Percentiles rank a stretch among this genome's conserved stretches.
phyloP scores from a whole-genome alignment of 2,888 invertebrate genomes.

The Habroteleia sp. region DNA sequence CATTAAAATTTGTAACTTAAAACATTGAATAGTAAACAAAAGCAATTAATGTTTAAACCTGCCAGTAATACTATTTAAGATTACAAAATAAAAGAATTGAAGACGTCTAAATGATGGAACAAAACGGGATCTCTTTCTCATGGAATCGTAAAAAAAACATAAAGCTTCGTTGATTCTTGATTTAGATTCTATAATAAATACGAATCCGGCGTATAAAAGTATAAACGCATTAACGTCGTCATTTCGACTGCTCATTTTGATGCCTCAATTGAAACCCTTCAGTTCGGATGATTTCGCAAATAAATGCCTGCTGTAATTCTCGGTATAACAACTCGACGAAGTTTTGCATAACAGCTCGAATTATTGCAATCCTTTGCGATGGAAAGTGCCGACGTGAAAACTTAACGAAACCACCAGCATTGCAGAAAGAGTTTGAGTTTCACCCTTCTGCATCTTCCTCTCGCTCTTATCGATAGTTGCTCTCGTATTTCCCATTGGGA shows the following conservation, averaged over 20 bases:
- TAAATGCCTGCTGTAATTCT: conserved; percentile 29
- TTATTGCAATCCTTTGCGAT: conserved; percentile 54
- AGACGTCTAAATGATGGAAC: too few species aligned
- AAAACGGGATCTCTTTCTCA: too few species aligned
- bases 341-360: conserved; percentile 35
- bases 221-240: neutral
- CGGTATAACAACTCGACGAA: conserved; percentile 29
- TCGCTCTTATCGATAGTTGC: conserved; percentile 46
- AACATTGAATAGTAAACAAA: too few species aligned
- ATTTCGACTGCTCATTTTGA: conserved; percentile 5
- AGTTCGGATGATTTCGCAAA: conserved; percentile 25
- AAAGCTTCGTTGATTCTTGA: too few species aligned
- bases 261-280: conserved; percentile 1
- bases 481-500: conserved; percentile 51
- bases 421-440: conserved; percentile 14
- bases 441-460: neutral
- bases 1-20: too few species aligned
- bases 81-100: too few species aligned
- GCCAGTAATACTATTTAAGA: too few species aligned
- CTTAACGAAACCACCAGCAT: conserved; percentile 49
- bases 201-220: too few species aligned
- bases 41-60: too few species aligned
- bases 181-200: too few species aligned
- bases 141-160: too few species aligned
- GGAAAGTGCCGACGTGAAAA: conserved; percentile 56